phyloP scores from a whole-genome alignment of 2,113 vertebrate species.

The Boleophthalmus pectinirostris region DNA sequence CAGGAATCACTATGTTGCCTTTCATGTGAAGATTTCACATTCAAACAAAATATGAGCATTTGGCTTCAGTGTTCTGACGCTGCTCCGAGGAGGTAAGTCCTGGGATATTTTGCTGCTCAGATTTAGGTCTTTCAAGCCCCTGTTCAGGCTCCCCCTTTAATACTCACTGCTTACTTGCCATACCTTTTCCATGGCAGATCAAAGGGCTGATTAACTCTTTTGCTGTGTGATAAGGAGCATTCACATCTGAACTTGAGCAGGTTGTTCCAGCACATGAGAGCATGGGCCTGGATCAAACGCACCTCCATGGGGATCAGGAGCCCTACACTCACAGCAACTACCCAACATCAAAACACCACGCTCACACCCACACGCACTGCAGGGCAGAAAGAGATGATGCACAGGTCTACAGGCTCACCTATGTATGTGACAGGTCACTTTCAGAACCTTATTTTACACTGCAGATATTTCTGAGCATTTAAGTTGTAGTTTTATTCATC shows the following conservation, averaged over 20 bases:
- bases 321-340: slow-evolving; percentile 60
- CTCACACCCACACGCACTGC: slow-evolving; percentile 27
- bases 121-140: slow-evolving; percentile 40
- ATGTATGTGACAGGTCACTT: slow-evolving; percentile 28
- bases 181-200: slow-evolving; percentile 55
- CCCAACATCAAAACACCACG: slow-evolving; percentile 68
- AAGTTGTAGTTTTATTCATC: slow-evolving; percentile 1
- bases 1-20: slow-evolving; percentile 26
- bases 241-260: slow-evolving; percentile 64
- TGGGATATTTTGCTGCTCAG: slow-evolving; percentile 41
- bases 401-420: slow-evolving; percentile 30
- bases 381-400: slow-evolving; percentile 24
- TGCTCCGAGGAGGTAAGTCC: slow-evolving; percentile 31
- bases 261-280: slow-evolving; percentile 65
- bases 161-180: slow-evolving; percentile 34
- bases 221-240: slow-evolving; percentile 46
- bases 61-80: slow-evolving; percentile 19
- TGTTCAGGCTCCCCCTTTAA: slow-evolving; percentile 45
- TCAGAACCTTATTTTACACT: slow-evolving; percentile 8
- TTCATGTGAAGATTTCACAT: slow-evolving; percentile 48
- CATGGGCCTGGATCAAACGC: slow-evolving; percentile 70
- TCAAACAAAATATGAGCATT: slow-evolving; percentile 43
- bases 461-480: neutral
- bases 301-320: slow-evolving; percentile 64
- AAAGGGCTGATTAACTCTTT: slow-evolving; percentile 70